These are phyloP conservation scores for Amphiduros pacificus DNA, from an alignment of 2,888 invertebrate genomes.

Conservation along the genomic window DNA sequence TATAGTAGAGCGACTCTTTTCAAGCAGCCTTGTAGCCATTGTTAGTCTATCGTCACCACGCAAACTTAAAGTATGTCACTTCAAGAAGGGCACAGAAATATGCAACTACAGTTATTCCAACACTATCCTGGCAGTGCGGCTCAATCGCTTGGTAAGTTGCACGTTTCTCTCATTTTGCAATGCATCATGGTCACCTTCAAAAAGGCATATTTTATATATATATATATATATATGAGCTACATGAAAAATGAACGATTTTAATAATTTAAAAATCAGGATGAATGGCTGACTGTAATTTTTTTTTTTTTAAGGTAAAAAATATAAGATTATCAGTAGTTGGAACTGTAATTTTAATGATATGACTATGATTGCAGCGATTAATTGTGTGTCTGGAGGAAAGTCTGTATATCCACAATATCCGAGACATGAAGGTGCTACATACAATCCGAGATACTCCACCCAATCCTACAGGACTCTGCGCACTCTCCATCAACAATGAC, in stretches of 20 bases:
- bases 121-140: constrained; percentile 91
- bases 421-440: constrained; percentile 95
- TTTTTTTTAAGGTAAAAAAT: not conserved
- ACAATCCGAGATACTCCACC: constrained; percentile 97
- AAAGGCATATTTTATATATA: too few relatives aligned
- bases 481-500: constrained; percentile 84
- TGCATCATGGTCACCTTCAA: too few relatives aligned
- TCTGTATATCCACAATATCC: constrained; percentile 96
- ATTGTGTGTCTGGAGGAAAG: constrained; percentile 97
- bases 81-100: constrained; percentile 96
- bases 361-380: constrained; percentile 70
- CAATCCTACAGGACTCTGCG: constrained; percentile 89
- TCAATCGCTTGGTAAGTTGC: constrained; percentile 88
- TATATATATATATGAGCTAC: too few relatives aligned
- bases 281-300: too few relatives aligned
- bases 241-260: too few relatives aligned
- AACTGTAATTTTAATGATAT: not conserved
- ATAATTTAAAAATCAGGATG: too few relatives aligned
- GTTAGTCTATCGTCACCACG: constrained; percentile 90
- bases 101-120: constrained; percentile 95
- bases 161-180: too few relatives aligned
- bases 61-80: constrained; percentile 92
- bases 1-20: constrained; percentile 93
- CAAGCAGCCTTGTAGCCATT: constrained; percentile 93
- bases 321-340: not conserved